Percentiles rank a stretch among this genome's conserved stretches.
These are phyloP conservation scores for Busseola fusca DNA, from an alignment of 2,888 invertebrate species.

Conservation along the genomic window DNA sequence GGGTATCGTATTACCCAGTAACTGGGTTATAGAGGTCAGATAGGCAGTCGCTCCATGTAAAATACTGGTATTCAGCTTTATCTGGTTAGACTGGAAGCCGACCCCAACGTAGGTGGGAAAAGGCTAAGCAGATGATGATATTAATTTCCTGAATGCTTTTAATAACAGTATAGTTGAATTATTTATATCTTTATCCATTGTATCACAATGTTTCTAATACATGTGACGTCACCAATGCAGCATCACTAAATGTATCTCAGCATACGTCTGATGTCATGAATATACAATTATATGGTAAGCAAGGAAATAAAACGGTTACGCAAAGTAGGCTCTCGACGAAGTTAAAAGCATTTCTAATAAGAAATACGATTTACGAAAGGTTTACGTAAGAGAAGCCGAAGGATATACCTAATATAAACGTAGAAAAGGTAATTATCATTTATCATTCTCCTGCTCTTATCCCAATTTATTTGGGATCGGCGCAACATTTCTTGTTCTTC, in stretches of 20 bases:
- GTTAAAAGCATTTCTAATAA: conserved; percentile 50
- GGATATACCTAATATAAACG: background rate
- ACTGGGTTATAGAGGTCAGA: too few species aligned
- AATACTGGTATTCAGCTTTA: too few species aligned
- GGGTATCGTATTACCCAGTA: too few species aligned
- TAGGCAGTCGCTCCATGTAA: too few species aligned
- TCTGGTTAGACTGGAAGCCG: too few species aligned
- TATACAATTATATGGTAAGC: conserved; percentile 47
- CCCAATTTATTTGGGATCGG: too few species aligned
- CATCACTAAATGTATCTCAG: conserved; percentile 26
- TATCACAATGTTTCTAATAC: background rate
- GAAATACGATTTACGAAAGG: conserved; percentile 43
- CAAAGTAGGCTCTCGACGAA: conserved; percentile 42
- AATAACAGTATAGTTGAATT: background rate
- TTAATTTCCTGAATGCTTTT: too few species aligned
- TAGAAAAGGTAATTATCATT: background rate
- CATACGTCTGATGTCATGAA: conserved; percentile 38
- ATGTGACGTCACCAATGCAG: background rate
- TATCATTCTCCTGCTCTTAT: too few species aligned
- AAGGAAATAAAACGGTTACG: conserved; percentile 47
- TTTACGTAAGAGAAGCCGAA: conserved; percentile 3
- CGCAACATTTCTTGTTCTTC: too few species aligned
- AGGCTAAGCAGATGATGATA: too few species aligned
- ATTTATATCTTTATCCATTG: background rate
- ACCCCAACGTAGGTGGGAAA: too few species aligned